These are phyloP conservation scores for Temnothorax nylanderi DNA, from an alignment of 1,140 invertebrate genomes.

Conservation along the genomic window DNA sequence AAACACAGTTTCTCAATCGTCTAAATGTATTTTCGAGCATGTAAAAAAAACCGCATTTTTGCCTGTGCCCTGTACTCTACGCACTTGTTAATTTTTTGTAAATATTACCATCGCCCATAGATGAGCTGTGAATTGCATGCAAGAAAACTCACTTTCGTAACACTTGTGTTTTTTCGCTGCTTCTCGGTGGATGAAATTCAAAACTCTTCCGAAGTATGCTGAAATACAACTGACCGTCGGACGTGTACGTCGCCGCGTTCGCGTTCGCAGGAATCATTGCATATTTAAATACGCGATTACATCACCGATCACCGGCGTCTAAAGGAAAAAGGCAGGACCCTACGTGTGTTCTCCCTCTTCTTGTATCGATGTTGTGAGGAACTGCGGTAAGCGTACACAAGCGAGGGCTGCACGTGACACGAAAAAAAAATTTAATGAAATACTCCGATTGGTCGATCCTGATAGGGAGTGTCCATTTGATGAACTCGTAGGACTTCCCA, in stretches of 20 bases:
- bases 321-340: background rate
- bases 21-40: background rate
- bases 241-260: background rate
- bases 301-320: background rate
- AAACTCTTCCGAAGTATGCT: background rate
- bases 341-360: background rate
- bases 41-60: background rate
- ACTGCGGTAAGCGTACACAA: background rate
- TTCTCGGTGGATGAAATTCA: background rate
- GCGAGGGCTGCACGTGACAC: background rate
- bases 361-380: background rate
- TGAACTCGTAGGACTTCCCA: background rate
- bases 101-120: too few relatives aligned
- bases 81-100: background rate
- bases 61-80: background rate
- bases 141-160: background rate
- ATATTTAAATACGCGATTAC: conserved; percentile 31
- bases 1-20: background rate
- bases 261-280: conserved; percentile 15
- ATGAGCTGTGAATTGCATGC: too few relatives aligned
- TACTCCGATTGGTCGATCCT: conserved; percentile 6
- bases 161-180: background rate
- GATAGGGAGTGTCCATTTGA: background rate
- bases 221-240: background rate
- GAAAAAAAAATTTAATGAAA: conserved; percentile 50